These are phyloP conservation scores for Aeoliscus strigatus DNA, from an alignment of 2,797 vertebrate genomes.

Conservation along the genomic window DNA sequence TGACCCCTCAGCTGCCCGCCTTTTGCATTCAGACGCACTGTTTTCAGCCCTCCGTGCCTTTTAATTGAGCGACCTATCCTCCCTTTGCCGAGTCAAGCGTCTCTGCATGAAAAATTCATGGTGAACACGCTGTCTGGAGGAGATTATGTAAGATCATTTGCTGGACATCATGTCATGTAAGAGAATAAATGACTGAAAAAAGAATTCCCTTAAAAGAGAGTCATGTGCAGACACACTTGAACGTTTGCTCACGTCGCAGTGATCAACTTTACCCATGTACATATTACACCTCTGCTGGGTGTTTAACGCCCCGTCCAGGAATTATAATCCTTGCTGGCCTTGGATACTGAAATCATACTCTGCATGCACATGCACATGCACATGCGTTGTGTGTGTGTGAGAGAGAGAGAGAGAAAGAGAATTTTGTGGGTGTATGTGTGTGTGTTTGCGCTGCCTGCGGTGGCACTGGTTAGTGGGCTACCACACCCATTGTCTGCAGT, in stretches of 20 bases:
- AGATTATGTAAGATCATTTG: conserved; percentile 32
- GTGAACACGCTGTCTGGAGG: conserved; percentile 16
- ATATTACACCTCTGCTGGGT: conserved; percentile 59
- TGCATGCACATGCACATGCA: conserved; percentile 14
- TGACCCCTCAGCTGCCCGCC: conserved; percentile 64
- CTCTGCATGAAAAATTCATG: conserved; percentile 19
- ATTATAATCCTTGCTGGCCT: conserved; percentile 50
- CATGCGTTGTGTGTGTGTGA: conserved; percentile 14
- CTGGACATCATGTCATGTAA: conserved; percentile 26
- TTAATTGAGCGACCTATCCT: conserved; percentile 43
- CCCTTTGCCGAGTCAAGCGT: conserved; percentile 30
- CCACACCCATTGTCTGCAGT: conserved; percentile 70
- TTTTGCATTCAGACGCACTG: conserved; percentile 57
- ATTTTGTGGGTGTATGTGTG: conserved; percentile 6
- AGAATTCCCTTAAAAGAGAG: neutral
- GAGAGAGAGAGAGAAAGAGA: neutral
- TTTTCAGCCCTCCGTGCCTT: conserved; percentile 46
- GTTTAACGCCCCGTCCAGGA: conserved; percentile 56
- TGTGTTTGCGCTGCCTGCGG: conserved; percentile 52
- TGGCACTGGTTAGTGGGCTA: conserved; percentile 65
- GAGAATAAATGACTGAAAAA: neutral
- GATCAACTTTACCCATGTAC: conserved; percentile 47
- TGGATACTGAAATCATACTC: conserved; percentile 42
- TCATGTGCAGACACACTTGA: neutral
- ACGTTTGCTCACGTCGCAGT: conserved; percentile 18